Base-by-base conservation (phyloP, 1,140 invertebrate species). In the Drosophila nebulosa region DNA sequence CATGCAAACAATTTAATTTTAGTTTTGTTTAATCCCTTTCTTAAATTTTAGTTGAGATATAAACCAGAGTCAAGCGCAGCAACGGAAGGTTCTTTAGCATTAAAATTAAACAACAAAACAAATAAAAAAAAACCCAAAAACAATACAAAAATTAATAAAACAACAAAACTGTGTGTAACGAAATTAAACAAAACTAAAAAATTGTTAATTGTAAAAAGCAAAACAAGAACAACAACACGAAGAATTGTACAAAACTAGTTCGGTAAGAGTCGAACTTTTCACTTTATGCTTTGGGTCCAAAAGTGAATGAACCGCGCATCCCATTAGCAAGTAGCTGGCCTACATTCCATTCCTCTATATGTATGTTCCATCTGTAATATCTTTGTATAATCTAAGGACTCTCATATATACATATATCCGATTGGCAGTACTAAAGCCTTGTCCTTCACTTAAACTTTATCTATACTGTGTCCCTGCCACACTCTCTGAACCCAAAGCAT, bases 221-320 rank as follows among this genome's bases (percentile, higher is more conserved):
- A 46, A 56, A 18, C 27, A 27, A 14, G 9, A 46, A 57, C 50
- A n/a, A 36, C 7, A 32, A 21, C 26, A 22, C 21, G n/a, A 65
- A 52, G 7, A 46, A 71, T 62, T 69, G 71, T 70, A 61, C 61
- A 74, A 70, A 70, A 39, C 35, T 22, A 42, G 63, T 73, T 69
- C 69, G 69, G 57, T 36, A 50, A 7, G 53, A 42, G 3, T 64
- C 46, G 68, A 65, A 53, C 16, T 42, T 24, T 16, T 42, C 36
- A 30, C 27, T 55, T 55, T 55, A 55, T 55, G 26, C 52, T 30
- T 46, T 30, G 27, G 52, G 14, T 55, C 51, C 5, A 21, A 55
- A 30, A 9, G 26, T 55, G 52, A 26, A 27, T 26, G 51, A 27
- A 27, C 14, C 10, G 24, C n/a, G 2, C 6, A 9, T 30, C 50